phyloP scores from a whole-genome alignment of 2,113 vertebrate genomes.

The Aepyceros melampus region DNA sequence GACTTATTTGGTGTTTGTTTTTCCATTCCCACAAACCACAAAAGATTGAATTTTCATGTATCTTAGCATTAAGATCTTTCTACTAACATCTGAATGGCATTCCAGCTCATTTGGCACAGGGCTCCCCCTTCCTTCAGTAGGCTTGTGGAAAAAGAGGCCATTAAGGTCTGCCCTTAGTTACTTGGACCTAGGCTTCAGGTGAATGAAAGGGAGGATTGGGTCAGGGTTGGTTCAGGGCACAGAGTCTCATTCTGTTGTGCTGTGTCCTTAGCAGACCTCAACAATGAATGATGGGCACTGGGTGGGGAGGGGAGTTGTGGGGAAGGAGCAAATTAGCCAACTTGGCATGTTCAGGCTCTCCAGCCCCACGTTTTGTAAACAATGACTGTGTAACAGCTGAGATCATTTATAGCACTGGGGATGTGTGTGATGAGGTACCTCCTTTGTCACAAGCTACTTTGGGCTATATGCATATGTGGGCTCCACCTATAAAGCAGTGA shows the following conservation, averaged over 20 bases:
- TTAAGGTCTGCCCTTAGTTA: neutral
- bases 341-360: neutral
- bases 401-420: neutral
- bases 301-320: neutral
- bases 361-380: rapidly evolving
- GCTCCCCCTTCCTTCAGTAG: neutral
- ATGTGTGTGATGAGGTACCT: rapidly evolving
- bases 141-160: neutral
- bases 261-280: neutral
- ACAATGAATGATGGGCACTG: neutral
- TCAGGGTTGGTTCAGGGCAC: neutral
- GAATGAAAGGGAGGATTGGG: neutral
- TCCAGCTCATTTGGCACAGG: slow-evolving; percentile 35
- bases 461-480: neutral
- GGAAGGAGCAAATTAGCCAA: neutral
- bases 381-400: neutral
- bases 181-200: neutral
- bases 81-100: slow-evolving; percentile 64
- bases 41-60: slow-evolving; percentile 39
- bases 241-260: neutral
- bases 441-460: neutral
- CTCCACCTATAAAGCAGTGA: neutral
- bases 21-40: slow-evolving; percentile 59
- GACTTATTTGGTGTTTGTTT: slow-evolving; percentile 61
- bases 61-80: slow-evolving; percentile 35